phyloP scores from a whole-genome alignment of 2,888 invertebrate genomes.

The Melangyna quadrimaculata region DNA sequence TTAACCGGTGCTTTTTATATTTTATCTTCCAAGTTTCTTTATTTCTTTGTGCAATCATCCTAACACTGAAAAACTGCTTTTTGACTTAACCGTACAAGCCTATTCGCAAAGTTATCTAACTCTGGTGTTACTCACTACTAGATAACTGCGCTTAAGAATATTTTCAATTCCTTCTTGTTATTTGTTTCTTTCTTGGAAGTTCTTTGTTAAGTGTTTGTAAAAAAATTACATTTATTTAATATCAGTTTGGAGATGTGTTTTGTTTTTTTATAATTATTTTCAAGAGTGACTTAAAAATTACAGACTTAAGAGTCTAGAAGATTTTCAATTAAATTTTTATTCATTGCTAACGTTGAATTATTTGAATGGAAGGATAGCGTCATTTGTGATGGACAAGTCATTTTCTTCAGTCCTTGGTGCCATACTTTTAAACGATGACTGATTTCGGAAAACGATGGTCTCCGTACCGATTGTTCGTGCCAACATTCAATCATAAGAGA shows the following conservation, averaged over 20 bases:
- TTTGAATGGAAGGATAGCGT: conserved; percentile 73
- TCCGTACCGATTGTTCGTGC: conserved; percentile 94
- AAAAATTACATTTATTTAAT: conserved; percentile 23
- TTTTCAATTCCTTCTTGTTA: too few relatives aligned
- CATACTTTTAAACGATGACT: conserved; percentile 90
- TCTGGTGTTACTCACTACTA: too few relatives aligned
- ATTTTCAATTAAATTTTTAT: conserved; percentile 28
- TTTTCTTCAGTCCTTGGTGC: conserved; percentile 83
- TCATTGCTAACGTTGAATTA: conserved; percentile 66
- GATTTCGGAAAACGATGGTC: conserved; percentile 96
- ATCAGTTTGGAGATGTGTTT: conserved; percentile 24
- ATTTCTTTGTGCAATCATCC: too few relatives aligned
- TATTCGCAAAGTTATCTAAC: too few relatives aligned
- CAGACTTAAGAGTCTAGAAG: background rate
- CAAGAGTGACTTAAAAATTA: conserved; percentile 3
- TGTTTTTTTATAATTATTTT: conserved; percentile 15
- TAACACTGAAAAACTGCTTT: too few relatives aligned
- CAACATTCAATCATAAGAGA: conserved; percentile 99
- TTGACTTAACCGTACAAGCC: too few relatives aligned
- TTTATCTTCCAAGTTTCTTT: too few relatives aligned
- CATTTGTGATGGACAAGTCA: conserved; percentile 73
- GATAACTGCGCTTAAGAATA: too few relatives aligned
- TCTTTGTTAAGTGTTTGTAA: conserved; percentile 27
- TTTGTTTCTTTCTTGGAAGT: too few relatives aligned
- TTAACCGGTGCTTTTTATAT: too few relatives aligned